phyloP scores from a whole-genome alignment of 1,140 invertebrate genomes.

The Drosophila willistoni region DNA sequence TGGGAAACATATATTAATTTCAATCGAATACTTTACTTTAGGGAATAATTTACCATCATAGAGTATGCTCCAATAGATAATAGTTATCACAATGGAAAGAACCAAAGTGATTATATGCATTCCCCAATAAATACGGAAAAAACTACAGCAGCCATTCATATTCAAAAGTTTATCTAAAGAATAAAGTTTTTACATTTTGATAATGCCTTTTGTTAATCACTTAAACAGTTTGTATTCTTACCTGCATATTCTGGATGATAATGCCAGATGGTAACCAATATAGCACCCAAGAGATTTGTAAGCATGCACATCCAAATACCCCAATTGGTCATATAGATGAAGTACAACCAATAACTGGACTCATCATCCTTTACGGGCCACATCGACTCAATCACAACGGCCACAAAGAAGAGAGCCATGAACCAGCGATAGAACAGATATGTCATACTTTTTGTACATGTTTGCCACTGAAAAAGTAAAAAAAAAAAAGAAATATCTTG shows the following conservation, averaged over 20 bases:
- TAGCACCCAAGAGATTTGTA: conserved; percentile 74
- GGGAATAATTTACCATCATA: conserved; percentile 83
- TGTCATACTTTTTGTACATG: conserved; percentile 75
- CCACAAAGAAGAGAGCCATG: conserved; percentile 84
- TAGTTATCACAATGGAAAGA: conserved; percentile 85
- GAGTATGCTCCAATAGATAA: conserved; percentile 86
- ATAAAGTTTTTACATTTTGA: neutral
- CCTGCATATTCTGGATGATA: conserved; percentile 79
- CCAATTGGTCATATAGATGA: conserved; percentile 91
- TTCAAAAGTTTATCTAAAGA: conserved; percentile 70
- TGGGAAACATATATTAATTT: neutral
- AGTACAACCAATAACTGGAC: conserved; percentile 75
- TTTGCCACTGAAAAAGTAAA: conserved; percentile 83
- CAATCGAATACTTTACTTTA: neutral
- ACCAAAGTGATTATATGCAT: conserved; percentile 85
- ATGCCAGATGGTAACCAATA: conserved; percentile 76
- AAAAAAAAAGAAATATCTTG: neutral
- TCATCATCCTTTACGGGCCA: conserved; percentile 75
- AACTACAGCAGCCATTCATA: conserved; percentile 65
- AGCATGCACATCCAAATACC: conserved; percentile 86
- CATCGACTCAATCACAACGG: conserved; percentile 84
- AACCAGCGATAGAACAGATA: conserved; percentile 86
- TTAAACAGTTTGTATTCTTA: conserved; percentile 29
- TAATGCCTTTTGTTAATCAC: too few species aligned
- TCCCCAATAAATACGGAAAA: conserved; percentile 86